Base-by-base conservation (phyloP, 2,888 invertebrate genomes). In the Orthonevra nobilis region DNA sequence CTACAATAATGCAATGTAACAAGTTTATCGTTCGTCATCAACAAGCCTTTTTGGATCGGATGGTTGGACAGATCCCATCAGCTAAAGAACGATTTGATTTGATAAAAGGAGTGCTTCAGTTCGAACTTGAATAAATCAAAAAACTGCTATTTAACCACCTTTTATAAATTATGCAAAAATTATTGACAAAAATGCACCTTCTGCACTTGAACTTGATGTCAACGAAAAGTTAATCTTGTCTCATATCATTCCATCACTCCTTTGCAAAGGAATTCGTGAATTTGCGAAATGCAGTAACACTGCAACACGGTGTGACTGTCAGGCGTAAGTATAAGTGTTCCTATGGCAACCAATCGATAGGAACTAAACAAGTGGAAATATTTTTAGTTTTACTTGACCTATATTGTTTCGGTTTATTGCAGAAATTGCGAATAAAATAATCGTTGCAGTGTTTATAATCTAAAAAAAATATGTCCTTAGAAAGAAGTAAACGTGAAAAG, bases 1-100 rank as follows among this genome's bases (percentile, higher is more conserved):
- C 95, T 2, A 94, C 95, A 10, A 90, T 96, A 56, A 93, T 92
- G 87, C 94, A 95, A 81, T 94, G 95, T 87, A 95, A 94, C 85
- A 91, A 92, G 82, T 94, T 93, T 85, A 91, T 95, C 64, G 90
- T 92, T 84, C 91, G 90, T 73, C 91, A 94, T 86, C 95, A 95
- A 83, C 90, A 91, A 83, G 88, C 89, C 52, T 92, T 91, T 84
- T 89, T 94, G 61, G 92, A 94, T 84, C 89, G 90, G 48, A 90
- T 91, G 86, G 93, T 93, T 91, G 89, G 89, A 0, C 89, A 89
- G 81, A 87, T 94, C 26, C 91, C 90, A 81, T 92, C 91, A 30
- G 92, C 93, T 23, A 91, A 91, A 75, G 92, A 94, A 83, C 91
- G 91, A 64, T 90, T 90, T 82, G 89, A 89, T 52, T 88, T 94